Conservation (phyloP, 2,888 invertebrate species). For the Drosophila pegasa region DNA sequence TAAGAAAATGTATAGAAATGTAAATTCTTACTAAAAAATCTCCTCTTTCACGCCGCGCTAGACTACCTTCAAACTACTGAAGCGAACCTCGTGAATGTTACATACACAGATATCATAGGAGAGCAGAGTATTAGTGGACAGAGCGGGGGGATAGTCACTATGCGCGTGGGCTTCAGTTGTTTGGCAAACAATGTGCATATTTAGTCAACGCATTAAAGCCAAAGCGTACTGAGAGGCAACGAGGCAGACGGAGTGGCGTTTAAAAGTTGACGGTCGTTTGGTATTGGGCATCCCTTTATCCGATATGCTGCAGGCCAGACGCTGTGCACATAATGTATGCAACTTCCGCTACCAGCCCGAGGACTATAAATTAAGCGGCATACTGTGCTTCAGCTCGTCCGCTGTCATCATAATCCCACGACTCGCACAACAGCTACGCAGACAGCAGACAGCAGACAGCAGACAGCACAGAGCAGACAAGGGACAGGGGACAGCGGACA, state of each 20-base stretch:
- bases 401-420: slow-evolving; percentile 55
- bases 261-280: slow-evolving; percentile 65
- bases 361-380: slow-evolving; percentile 69
- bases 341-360: slow-evolving; percentile 68
- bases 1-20: too few species aligned
- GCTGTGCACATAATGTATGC: slow-evolving; percentile 67
- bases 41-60: neutral
- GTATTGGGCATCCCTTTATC: slow-evolving; percentile 53
- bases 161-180: slow-evolving; percentile 45
- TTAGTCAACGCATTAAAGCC: slow-evolving; percentile 69
- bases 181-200: slow-evolving; percentile 69
- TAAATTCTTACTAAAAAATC: neutral
- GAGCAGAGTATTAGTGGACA: neutral
- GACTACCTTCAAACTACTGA: neutral
- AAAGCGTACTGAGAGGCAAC: slow-evolving; percentile 40
- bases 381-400: slow-evolving; percentile 42
- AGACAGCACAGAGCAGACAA: slow-evolving; percentile 20
- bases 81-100: slow-evolving; percentile 21
- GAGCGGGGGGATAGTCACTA: neutral
- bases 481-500: slow-evolving; percentile 17
- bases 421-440: slow-evolving; percentile 23
- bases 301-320: slow-evolving; percentile 40
- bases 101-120: neutral
- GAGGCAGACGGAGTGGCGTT: slow-evolving; percentile 56
- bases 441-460: slow-evolving; percentile 1